Evolutionary conservation across 2,888 invertebrate genomes (phyloP), one percentile per base, ranked within the genome.

Genomic region (Chorisops tibialis): DNA sequence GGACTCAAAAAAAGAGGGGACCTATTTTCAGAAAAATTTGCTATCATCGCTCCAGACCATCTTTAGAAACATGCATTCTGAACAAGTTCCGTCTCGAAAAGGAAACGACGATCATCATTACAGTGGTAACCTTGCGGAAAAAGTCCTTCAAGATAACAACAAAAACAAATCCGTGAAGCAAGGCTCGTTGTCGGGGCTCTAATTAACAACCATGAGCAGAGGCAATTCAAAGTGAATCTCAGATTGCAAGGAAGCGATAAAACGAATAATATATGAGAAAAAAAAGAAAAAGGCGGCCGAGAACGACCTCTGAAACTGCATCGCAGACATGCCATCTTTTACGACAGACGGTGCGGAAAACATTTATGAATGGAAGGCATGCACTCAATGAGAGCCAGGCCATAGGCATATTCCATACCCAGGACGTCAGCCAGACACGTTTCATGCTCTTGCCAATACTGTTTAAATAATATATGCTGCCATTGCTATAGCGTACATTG

Each of bases 361-460:
- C 43, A 56, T 56, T 56, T 56, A 56, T 56, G 56, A 56, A 56
- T 56, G 43, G 45, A 21, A 56, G 30, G 56, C 56, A 30, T 30
- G 9, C 5, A 56, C 56, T 56, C 56, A 56, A 56, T 56, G 45
- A 35, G 45, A 56, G 43, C 45, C 30, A 43, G 43, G 43, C 14
- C 19, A 43, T 16, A 43, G 30, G 43, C 30, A 30, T 43, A n/a
- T 22, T 22, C 16, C 43, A 43, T 43, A 56, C 30, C 19, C 52
- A 56, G 56, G 56, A 56, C 56, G 56, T 56, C 43, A 56, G 56
- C 56, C 56, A 56, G 56, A 56, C 56, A 56, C 56, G 56, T 56
- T 56, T 56, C 56, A 45, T 56, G 56, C 45, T 43, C 35, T 35
- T 45, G 37, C 45, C 56, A 45, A 35, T 45, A 41, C 22, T 43